These are phyloP conservation scores for Sander vitreus DNA, from an alignment of 2,113 vertebrate species.

Conservation along the genomic window DNA sequence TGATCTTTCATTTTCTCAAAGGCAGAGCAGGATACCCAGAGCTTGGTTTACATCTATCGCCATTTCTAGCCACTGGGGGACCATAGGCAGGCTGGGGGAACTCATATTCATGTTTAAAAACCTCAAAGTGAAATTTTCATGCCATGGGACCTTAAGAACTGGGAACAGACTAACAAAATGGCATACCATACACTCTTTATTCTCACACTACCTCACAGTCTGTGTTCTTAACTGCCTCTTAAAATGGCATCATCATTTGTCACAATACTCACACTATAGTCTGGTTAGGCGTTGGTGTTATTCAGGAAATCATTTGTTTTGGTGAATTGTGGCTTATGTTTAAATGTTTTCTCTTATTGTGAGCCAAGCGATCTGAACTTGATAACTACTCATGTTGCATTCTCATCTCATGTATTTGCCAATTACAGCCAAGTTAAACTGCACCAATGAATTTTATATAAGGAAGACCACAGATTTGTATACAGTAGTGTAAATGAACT, in stretches of 20 bases:
- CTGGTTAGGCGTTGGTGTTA: not conserved
- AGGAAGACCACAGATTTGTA: not conserved
- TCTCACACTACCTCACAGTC: constrained; percentile 33
- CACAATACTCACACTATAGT: not conserved
- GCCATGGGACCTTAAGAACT: not conserved
- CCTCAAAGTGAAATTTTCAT: no score
- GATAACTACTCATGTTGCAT: not conserved
- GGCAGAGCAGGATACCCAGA: no score
- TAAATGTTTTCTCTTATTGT: not conserved
- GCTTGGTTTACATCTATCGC: no score
- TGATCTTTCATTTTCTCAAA: no score
- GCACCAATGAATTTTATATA: not conserved
- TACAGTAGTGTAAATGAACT: not conserved
- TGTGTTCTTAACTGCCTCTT: not conserved
- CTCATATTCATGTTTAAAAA: no score
- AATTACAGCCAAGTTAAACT: not conserved
- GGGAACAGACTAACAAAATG: not conserved
- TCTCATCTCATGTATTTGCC: constrained; percentile 10
- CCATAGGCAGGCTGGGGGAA: no score
- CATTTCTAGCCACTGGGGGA: no score
- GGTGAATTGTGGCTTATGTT: not conserved
- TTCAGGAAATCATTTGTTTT: not conserved
- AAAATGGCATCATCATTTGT: not conserved
- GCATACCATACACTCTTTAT: not conserved
- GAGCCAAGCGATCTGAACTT: not conserved